Evolutionary conservation across 2,888 invertebrate species (phyloP).

Genomic region (Vandiemenella viatica): DNA sequence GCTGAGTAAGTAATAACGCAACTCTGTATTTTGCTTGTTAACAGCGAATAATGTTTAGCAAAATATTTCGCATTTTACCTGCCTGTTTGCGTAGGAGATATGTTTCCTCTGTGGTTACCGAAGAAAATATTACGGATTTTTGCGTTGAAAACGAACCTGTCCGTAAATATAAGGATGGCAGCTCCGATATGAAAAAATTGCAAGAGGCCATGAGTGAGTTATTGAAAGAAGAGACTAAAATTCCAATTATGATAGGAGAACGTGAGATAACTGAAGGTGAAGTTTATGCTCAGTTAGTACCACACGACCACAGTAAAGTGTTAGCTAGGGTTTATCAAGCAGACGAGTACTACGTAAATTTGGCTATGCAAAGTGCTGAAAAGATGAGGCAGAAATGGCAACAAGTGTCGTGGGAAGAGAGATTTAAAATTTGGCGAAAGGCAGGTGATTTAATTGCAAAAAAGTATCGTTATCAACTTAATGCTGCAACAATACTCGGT

Average conservation of each 20-base stretch:
- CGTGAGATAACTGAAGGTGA: not conserved
- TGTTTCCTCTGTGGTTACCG: no score
- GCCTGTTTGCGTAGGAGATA: no score
- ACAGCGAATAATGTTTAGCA: no score
- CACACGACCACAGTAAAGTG: conserved; percentile 8
- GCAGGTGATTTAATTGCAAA: conserved; percentile 85
- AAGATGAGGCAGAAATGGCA: conserved; percentile 82
- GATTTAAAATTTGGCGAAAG: conserved; percentile 65
- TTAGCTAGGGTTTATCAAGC: not conserved
- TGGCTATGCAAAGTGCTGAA: conserved; percentile 69
- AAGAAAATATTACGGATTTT: no score
- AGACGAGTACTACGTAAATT: conserved; percentile 53
- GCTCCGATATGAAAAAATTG: not conserved
- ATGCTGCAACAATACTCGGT: conserved; percentile 94
- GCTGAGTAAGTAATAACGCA: no score
- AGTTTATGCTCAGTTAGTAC: conserved; percentile 13
- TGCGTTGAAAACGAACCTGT: no score
- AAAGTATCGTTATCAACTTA: conserved; percentile 73
- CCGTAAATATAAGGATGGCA: no score
- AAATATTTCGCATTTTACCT: no score
- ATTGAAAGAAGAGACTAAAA: not conserved
- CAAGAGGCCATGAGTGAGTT: not conserved
- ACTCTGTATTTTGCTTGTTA: no score
- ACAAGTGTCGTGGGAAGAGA: conserved; percentile 60
- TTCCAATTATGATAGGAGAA: not conserved